A percentile compares a stretch with the other conserved stretches of the same genome.
Conservation (phyloP, 2,797 vertebrate species). For the Bufotes viridis region DNA sequence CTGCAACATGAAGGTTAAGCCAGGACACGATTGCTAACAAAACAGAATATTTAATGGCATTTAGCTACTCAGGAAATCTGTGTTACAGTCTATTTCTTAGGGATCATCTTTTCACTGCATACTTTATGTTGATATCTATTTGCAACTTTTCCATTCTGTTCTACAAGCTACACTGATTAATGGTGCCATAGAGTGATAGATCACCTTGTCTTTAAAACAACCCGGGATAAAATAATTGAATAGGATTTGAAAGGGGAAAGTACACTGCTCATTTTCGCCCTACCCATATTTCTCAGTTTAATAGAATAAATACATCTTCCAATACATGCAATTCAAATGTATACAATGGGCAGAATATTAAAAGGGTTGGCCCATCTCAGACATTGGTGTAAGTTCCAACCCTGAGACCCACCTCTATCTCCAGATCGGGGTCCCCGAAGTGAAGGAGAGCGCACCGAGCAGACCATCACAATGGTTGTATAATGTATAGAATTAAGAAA, state of each 20-base stretch:
- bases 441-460: too few species aligned
- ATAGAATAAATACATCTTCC: too few species aligned
- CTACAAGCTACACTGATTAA: background rate
- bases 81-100: background rate
- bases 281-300: background rate
- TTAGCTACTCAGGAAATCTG: background rate
- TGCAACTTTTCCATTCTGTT: background rate
- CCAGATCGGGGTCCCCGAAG: too few species aligned
- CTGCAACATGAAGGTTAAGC: slow-evolving; percentile 19
- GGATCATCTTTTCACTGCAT: background rate
- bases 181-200: background rate
- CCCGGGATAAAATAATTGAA: background rate
- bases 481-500: too few species aligned
- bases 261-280: background rate
- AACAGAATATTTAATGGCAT: background rate
- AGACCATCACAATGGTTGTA: too few species aligned
- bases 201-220: background rate
- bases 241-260: background rate
- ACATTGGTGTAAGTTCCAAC: too few species aligned
- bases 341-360: too few species aligned
- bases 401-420: too few species aligned
- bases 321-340: too few species aligned
- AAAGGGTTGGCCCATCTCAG: too few species aligned
- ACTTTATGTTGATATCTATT: slow-evolving; percentile 14
- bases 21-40: slow-evolving; percentile 15